A percentile compares a stretch with the other conserved stretches of the same genome.
Evolutionary conservation across 2,113 vertebrate genomes (phyloP).

Genomic region (Hemichromis elongatus): DNA sequence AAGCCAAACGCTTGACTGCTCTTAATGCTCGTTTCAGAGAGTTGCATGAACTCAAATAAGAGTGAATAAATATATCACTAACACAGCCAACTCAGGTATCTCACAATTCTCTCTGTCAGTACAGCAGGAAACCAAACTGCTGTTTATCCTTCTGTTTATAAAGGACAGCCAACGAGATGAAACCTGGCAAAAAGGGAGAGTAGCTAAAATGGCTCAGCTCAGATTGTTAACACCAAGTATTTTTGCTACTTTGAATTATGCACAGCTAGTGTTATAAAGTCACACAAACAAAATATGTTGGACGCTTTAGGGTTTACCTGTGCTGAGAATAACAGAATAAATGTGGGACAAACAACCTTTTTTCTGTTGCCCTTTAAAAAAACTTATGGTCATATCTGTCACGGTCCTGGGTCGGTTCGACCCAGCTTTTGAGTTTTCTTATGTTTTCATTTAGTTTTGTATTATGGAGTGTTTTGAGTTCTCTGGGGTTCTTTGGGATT

Average conservation of each 20-base stretch:
- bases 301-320: neutral
- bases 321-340: neutral
- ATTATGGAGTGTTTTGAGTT: no score
- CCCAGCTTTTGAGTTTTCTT: no score
- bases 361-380: neutral
- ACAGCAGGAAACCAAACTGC: neutral
- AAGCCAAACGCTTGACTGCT: neutral
- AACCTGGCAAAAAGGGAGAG: neutral
- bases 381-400: neutral
- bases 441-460: no score
- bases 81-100: neutral
- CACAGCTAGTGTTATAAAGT: neutral
- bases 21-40: accelerated
- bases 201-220: neutral
- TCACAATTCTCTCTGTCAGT: neutral
- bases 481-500: no score
- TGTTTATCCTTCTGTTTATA: neutral
- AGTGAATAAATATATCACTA: neutral
- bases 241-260: neutral
- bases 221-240: neutral
- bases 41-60: neutral
- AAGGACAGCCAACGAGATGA: neutral
- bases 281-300: neutral
- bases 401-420: no score
- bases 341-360: neutral